A percentile compares a stretch with the other conserved stretches of the same genome.
Evolutionary conservation across 2,888 invertebrate species (phyloP).

Genomic region (Diloba caeruleocephala): DNA sequence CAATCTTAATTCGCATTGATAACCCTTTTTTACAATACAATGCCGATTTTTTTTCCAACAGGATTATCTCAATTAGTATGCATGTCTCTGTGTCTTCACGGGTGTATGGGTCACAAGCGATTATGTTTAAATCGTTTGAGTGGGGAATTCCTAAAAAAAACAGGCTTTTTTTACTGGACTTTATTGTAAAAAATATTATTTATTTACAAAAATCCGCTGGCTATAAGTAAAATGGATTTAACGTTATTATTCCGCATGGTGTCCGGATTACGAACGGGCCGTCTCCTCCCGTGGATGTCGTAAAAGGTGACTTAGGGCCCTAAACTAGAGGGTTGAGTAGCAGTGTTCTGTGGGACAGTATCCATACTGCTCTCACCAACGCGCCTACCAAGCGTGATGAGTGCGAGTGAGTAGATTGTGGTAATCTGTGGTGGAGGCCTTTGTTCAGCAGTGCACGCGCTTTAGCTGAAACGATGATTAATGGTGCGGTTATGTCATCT

Average conservation of each 20-base stretch:
- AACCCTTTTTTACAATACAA: constrained; percentile 11
- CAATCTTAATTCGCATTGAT: constrained; percentile 4
- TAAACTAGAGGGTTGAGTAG: no score
- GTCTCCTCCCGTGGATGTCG: no score
- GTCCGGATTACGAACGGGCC: background rate
- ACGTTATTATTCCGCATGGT: background rate
- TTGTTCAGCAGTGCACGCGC: no score
- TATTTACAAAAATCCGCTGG: constrained; percentile 2
- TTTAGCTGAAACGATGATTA: no score
- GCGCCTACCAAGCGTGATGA: no score
- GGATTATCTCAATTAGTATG: constrained; percentile 64
- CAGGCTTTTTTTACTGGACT: constrained; percentile 37
- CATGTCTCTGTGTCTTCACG: constrained; percentile 51
- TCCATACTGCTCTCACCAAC: no score
- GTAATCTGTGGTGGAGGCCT: no score
- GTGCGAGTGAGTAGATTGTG: no score
- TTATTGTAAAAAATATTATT: constrained; percentile 36
- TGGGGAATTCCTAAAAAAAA: constrained; percentile 48
- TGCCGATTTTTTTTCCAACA: constrained; percentile 29
- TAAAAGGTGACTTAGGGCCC: no score
- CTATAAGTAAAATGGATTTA: background rate
- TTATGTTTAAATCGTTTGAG: constrained; percentile 58
- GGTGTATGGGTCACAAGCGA: constrained; percentile 56
- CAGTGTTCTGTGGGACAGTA: no score
- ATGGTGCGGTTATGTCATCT: no score